Conservation (phyloP, 2,113 vertebrate genomes). For the Actenoides lindsayi region DNA sequence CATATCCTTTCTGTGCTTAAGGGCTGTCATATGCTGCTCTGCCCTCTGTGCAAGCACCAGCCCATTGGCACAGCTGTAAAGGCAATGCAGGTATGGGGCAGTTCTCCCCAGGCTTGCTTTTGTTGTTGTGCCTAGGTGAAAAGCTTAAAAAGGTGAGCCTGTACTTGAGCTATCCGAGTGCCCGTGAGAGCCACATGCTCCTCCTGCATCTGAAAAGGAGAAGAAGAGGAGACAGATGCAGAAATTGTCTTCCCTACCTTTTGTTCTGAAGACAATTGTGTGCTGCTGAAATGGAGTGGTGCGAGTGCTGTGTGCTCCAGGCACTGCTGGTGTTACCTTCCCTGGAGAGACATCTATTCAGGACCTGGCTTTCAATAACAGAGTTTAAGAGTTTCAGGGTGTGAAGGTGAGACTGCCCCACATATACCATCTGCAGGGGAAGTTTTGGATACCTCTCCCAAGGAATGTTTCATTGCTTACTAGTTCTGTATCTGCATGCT, state of each 20-base stretch:
- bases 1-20: rapidly evolving
- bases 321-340: background rate
- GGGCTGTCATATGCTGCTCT: background rate
- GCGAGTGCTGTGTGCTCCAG: rapidly evolving
- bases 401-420: background rate
- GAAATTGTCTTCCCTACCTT: background rate
- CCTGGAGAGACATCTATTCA: background rate
- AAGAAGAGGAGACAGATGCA: background rate
- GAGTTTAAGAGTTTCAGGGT: background rate
- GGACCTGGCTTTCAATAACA: background rate
- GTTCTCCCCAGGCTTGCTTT: background rate
- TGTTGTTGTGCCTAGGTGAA: background rate
- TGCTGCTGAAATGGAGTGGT: background rate
- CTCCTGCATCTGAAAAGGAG: background rate
- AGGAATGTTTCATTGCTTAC: background rate
- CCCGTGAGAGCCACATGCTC: rapidly evolving
- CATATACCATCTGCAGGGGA: background rate
- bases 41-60: background rate
- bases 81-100: background rate
- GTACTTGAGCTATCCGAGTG: background rate
- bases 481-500: background rate
- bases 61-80: too few relatives aligned
- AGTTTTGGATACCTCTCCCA: background rate
- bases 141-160: background rate
- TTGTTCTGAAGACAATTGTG: background rate